phyloP scores from a whole-genome alignment of 2,113 vertebrate genomes.

The Petromus typicus region DNA sequence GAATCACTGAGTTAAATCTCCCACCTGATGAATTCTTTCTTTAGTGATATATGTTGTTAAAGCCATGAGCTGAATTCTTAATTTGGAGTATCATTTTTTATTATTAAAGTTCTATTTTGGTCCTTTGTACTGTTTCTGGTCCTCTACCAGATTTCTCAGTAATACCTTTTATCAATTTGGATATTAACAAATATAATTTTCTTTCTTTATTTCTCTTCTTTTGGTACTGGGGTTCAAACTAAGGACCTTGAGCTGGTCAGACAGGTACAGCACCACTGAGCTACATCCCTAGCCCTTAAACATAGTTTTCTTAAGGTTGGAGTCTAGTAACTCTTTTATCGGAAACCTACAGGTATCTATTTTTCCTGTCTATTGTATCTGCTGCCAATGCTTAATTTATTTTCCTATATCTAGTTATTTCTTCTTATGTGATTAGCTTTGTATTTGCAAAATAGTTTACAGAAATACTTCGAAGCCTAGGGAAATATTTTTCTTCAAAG shows the following conservation, averaged over 20 bases:
- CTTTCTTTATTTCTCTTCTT: background rate
- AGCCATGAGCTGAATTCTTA: background rate
- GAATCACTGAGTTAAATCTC: too few relatives aligned
- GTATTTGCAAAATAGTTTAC: conserved; percentile 34
- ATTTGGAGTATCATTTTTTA: background rate
- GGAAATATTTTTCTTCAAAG: background rate
- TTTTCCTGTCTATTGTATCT: background rate
- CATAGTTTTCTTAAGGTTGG: background rate
- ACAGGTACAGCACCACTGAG: too few relatives aligned
- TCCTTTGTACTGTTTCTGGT: conserved; percentile 4
- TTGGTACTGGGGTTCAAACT: too few relatives aligned
- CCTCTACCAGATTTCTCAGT: conserved; percentile 4
- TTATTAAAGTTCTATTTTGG: conserved; percentile 27
- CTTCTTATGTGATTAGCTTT: background rate
- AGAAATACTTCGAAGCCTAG: background rate
- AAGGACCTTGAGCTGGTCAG: too few relatives aligned
- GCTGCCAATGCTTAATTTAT: background rate
- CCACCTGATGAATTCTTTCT: conserved; percentile 7
- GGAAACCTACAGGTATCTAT: background rate
- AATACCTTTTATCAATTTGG: background rate
- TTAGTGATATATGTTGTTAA: background rate
- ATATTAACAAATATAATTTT: background rate
- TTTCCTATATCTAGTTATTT: background rate
- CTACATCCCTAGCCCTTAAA: too few relatives aligned
- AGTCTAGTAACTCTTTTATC: background rate